Conservation (phyloP, 1,140 invertebrate genomes). For the Drosophila hydei region DNA sequence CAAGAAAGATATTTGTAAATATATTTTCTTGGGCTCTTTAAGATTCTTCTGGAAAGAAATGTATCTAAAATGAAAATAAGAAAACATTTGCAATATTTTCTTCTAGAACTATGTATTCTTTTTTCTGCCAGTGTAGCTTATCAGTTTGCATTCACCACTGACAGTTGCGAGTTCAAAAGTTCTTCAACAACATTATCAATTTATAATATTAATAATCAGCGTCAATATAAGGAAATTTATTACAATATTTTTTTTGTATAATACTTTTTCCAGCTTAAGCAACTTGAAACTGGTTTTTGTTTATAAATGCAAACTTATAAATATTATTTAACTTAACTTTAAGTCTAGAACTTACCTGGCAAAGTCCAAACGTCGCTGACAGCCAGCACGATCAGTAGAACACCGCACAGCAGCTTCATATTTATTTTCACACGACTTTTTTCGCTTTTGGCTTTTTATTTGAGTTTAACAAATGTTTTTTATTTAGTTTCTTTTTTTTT, state of each 20-base stretch:
- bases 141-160: constrained; percentile 49
- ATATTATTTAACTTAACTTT: constrained; percentile 6
- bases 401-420: constrained; percentile 67
- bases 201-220: constrained; percentile 9
- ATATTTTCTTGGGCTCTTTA: too few species aligned
- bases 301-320: not conserved
- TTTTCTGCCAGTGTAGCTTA: constrained; percentile 21
- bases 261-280: not conserved
- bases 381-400: constrained; percentile 59
- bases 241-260: not conserved
- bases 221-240: constrained; percentile 4
- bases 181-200: constrained; percentile 34
- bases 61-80: too few species aligned
- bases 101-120: not conserved
- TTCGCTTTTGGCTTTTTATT: constrained; percentile 19
- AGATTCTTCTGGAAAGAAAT: too few species aligned
- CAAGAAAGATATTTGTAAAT: too few species aligned
- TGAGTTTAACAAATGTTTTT: constrained; percentile 24
- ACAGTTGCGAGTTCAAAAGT: constrained; percentile 46
- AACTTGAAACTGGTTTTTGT: constrained; percentile 12
- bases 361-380: constrained; percentile 60
- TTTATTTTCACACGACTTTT: constrained; percentile 49
- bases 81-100: too few species aligned
- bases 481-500: constrained; percentile 2
- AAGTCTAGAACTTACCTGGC: constrained; percentile 65